Evolutionary conservation across 2,888 invertebrate genomes (phyloP), one percentile per base, ranked within the genome.

Genomic region (Palloptera scutellata): DNA sequence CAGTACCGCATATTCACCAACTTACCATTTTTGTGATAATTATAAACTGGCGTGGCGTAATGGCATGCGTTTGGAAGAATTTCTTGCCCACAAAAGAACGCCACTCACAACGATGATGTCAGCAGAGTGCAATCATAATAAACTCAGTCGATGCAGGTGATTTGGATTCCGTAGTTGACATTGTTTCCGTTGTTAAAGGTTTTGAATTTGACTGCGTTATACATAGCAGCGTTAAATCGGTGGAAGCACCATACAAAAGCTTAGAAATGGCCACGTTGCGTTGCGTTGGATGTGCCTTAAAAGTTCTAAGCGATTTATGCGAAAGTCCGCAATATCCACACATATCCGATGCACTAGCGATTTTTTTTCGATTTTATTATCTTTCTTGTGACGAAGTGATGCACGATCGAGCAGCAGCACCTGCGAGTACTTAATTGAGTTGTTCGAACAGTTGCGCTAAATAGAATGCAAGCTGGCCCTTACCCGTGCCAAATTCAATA

Each of bases 401-500:
- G 92, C 91, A 72, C 91, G 89, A 85, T 96, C 96, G 60, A 96
- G 87, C 30, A 93, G 86, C 70, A 96, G 79, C 75, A 93, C 90
- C 70, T 89, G 87, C 17, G 87, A 87, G 58, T 84, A 78, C 70
- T 88, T 86, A 13, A n/a, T n/a, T n/a, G n/a, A 75, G 72, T 0
- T 74, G 45, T 1, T 77, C 71, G 74, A 91, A 87, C 52, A 90
- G 88, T 72, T 87, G 86, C 19, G 91, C 90, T 64, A 92, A 83
- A 89, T 92, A 94, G 83, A 89, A 94, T 11, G 94, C 92, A 61
- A 96, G 81, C 75, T 92, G 91, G 0, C 94, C 96, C 88, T 92
- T 93, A n/a, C 96, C 96, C 12, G 95, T 95, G 0, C 96, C 96
- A 79, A 95, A 91, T 83, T 96, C 96, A 67, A 96, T 88, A 76